Evolutionary conservation across 2,888 invertebrate genomes (phyloP), one percentile per base, ranked within the genome.

Genomic region (Caenorhabditis sinica): DNA sequence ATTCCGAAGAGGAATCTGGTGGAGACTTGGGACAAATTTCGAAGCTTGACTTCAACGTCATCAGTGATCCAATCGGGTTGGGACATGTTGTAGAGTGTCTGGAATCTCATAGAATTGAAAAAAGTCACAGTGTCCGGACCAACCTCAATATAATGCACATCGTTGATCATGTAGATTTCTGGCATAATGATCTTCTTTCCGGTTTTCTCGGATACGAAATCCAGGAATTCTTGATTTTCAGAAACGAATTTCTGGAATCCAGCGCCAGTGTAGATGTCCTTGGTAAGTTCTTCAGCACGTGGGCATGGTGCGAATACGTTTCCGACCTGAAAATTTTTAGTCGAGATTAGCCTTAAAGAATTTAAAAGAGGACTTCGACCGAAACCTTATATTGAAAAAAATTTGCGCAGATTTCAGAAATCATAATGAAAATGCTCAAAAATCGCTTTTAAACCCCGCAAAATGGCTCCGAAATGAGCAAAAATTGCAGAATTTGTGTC

Each of bases 61-160:
- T 83, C 82, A 5, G 89, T 90, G 17, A 88, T 72, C 90, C 89
- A 90, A 4, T 72, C 86, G 1, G 88, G 88, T 69, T 89, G 87
- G 2, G 87, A 86, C 75, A 90, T 72, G 80, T 89, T 89, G 86
- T 91, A 90, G 58, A 90, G 83, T 15, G 71, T 85, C 90, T 91
- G 68, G 20, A 82, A 72, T 1, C 20, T 43, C 1, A n/a, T 56
- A 17, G n/a, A 36, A 33, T 25, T 66, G n/a, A 13, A 17, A 30
- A 63, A 56, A 17, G n/a, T n/a, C n/a, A n/a, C n/a, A n/a, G n/a
- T 49, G 33, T 72, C 15, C 33, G 20, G 49, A 20, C 40, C 63
- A 5, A 90, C 91, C 86, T 91, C 91, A 66, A 91, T 91, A 63
- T 85, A 90, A 71, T 89, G 87, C 25, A 87, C 88, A 83, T 91